Percentiles rank a stretch among this genome's conserved stretches.
These are phyloP conservation scores for Heliconius cydno DNA, from an alignment of 2,888 invertebrate genomes.

Conservation along the genomic window DNA sequence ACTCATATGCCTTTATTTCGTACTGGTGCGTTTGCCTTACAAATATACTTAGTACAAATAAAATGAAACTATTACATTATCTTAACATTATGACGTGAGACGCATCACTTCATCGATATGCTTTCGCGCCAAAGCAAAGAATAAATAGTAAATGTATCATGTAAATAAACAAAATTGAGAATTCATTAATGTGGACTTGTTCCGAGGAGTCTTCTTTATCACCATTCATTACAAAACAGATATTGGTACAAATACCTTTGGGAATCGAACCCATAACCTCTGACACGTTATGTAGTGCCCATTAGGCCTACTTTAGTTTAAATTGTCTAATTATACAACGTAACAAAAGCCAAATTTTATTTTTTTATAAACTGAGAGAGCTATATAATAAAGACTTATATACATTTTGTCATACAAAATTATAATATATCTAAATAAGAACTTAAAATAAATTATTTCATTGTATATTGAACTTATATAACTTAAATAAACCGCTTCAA, in stretches of 20 bases:
- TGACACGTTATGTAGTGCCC: background rate
- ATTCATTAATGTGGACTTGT: slow-evolving; percentile 44
- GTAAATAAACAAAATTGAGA: slow-evolving; percentile 44
- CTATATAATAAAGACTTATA: slow-evolving; percentile 16
- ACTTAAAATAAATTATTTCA: slow-evolving; percentile 31
- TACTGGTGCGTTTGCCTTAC: slow-evolving; percentile 83
- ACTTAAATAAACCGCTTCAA: slow-evolving; percentile 20
- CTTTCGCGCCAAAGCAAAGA: slow-evolving; percentile 67
- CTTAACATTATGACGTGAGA: slow-evolving; percentile 64
- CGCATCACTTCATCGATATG: slow-evolving; percentile 77
- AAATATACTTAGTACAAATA: slow-evolving; percentile 71
- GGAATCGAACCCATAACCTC: too few species aligned
- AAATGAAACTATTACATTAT: slow-evolving; percentile 64
- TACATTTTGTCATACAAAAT: slow-evolving; percentile 29
- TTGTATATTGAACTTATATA: slow-evolving; percentile 31
- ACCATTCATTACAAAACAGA: background rate
- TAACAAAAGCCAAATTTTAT: slow-evolving; percentile 11
- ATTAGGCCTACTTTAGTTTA: background rate
- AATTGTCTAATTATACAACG: slow-evolving; percentile 9
- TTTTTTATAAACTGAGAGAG: slow-evolving; percentile 4
- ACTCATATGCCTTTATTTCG: slow-evolving; percentile 83
- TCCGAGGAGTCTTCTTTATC: slow-evolving; percentile 32
- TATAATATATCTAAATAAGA: slow-evolving; percentile 25
- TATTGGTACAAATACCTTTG: too few species aligned
- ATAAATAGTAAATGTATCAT: slow-evolving; percentile 54